Base-by-base conservation (phyloP, 2,113 vertebrate genomes). In the Daboia siamensis region DNA sequence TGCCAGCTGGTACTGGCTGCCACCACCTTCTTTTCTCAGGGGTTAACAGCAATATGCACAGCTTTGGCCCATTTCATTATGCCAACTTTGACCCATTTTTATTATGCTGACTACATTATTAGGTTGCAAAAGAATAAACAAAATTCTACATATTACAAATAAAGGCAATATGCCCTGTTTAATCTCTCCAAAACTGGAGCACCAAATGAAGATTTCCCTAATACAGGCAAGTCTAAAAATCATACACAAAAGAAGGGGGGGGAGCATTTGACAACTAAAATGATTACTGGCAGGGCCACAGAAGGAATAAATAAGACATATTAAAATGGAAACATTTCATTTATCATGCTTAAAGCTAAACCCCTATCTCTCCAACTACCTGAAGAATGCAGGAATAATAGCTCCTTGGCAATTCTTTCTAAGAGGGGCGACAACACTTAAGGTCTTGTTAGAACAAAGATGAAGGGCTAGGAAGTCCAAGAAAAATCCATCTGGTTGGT, bases 141-240 rank as follows among this genome's bases (percentile, higher is more conserved):
- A 87, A 54, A 54, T 85, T 91, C 39, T 88, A 92, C 93, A 93
- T 95, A 92, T 96, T 90, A 95, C 96, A 94, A 97, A 95, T 94
- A 93, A 94, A 97, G 97, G 90, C 88, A 92, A 94, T 93, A 95
- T 93, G 93, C 96, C 94, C 96, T 97, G 87, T 94, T 91, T 21
- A 64, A 54, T 69, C 33, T 89, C 95, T 95, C 94, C 95, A 94
- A 46, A 94, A 93, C 52, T 64, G 94, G 59, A 95, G 93, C 23
- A 95, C 94, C 93, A 92, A 92, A 90, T 55, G 92, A 91, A 91
- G 46, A 94, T 86, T 85, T 93, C 0, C 0, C 55, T 89, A 87
- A 91, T 87, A 85, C 11, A 87, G 48, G 89, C 6, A 85, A 91
- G 61, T 89, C 80, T 87, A 74, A 93, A 90, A 95, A 52, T 64